Evolutionary conservation across 2,113 vertebrate species (phyloP), one percentile per base, ranked within the genome.

Genomic region (Symphodus melops): DNA sequence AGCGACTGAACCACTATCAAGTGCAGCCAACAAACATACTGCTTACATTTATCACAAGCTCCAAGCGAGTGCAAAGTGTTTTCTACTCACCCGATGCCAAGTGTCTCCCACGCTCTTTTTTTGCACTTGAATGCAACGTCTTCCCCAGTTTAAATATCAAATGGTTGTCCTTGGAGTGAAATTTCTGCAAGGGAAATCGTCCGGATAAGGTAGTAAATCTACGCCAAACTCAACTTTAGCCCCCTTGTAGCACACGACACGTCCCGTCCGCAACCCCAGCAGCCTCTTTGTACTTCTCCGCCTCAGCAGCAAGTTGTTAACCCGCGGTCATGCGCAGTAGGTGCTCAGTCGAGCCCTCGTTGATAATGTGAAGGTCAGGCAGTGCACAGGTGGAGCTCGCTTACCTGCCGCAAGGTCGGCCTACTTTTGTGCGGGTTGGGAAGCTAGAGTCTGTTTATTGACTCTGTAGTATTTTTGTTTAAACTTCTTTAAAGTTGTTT

Each of bases 201-300:
- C 57, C 2, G 33, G 9, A 10, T 36, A 8, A 41, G 0, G 57
- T 9, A 1, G 9, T 2, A 48, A 55, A 17, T 69, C 23, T 1
- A 19, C 19, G n/a, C 53, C 5, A 48, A 59, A 16, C 13, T n/a
- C 11, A 8, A 42, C 11, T 74, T 64, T 12, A 12, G 3, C 42
- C 51, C 48, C 77, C 12, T n/a, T n/a, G 49, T 6, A 13, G 64
- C 21, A 19, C 49, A 33, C 53, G 0, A 20, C 51, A 16, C 56
- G 74, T 60, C 68, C 75, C 48, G 59, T 71, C 69, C 4, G 14
- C 51, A 10, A 17, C 66, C 36, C 12, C 73, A n/a, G 62, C 67
- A 71, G 75, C 72, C 71, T 78, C 90, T 91, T 92, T 91, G 89
- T 91, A 88, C 85, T 87, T 23, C 59, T 83, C 79, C 81, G 67